A percentile compares a stretch with the other conserved stretches of the same genome.
These are phyloP conservation scores for Brachyalestes nurse DNA, from an alignment of 2,797 vertebrate genomes.

Conservation along the genomic window DNA sequence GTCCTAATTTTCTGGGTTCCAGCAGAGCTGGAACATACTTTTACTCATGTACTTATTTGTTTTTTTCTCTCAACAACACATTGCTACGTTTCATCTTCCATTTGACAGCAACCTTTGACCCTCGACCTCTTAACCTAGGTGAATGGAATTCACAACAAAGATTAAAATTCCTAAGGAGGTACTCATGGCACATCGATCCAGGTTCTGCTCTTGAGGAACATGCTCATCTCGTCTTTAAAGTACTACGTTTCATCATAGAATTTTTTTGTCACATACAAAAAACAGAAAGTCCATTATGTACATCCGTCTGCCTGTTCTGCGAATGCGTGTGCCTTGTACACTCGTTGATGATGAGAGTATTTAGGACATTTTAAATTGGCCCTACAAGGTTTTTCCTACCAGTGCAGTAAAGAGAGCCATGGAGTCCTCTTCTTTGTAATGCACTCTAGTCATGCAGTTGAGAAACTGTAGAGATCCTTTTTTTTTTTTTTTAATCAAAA, in stretches of 20 bases:
- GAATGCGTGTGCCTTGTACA: constrained; percentile 66
- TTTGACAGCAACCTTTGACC: constrained; percentile 71
- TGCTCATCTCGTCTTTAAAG: constrained; percentile 81
- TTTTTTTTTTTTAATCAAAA: constrained; percentile 33
- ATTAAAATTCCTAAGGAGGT: constrained; percentile 77
- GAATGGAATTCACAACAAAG: constrained; percentile 80
- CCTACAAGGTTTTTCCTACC: constrained; percentile 30
- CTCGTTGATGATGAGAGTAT: constrained; percentile 27
- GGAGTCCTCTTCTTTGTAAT: constrained; percentile 58
- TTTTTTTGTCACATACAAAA: constrained; percentile 74
- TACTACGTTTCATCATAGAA: constrained; percentile 69
- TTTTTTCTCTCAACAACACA: constrained; percentile 62
- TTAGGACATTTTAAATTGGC: constrained; percentile 29
- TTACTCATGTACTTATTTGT: constrained; percentile 57
- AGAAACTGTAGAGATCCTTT: constrained; percentile 67
- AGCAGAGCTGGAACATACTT: constrained; percentile 59
- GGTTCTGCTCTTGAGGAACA: constrained; percentile 71
- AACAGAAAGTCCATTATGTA: constrained; percentile 83
- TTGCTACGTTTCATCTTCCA: constrained; percentile 60
- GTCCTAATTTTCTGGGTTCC: constrained; percentile 60
- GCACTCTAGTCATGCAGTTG: constrained; percentile 75
- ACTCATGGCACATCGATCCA: constrained; percentile 67
- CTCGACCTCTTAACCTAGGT: constrained; percentile 68
- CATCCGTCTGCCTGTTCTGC: constrained; percentile 71
- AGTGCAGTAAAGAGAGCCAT: constrained; percentile 42